These are phyloP conservation scores for Nannobrachium achirus DNA, from an alignment of 2,113 vertebrate genomes.

Conservation along the genomic window DNA sequence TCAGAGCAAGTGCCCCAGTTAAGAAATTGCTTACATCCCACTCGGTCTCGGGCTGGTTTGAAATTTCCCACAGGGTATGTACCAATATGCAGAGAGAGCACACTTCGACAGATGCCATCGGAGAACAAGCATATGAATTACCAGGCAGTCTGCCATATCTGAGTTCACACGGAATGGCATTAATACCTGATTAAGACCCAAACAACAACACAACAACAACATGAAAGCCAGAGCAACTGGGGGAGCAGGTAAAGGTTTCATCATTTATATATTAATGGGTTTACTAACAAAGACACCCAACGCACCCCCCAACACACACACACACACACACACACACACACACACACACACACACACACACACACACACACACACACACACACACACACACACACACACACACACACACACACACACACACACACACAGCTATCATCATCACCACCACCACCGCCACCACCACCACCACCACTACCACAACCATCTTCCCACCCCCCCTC, in stretches of 20 bases:
- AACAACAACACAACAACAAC: slow-evolving; percentile 88
- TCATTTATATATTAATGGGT: slow-evolving; percentile 85
- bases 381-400: too few relatives aligned
- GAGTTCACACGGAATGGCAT: slow-evolving; percentile 87
- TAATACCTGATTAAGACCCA: slow-evolving; percentile 85
- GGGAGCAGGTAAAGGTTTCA: slow-evolving; percentile 88
- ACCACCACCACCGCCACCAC: too few relatives aligned
- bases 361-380: too few relatives aligned
- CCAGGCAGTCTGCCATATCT: slow-evolving; percentile 85
- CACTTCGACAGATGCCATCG: slow-evolving; percentile 86
- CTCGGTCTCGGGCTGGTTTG: slow-evolving; percentile 80
- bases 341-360: too few relatives aligned
- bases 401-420: too few relatives aligned
- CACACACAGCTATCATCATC: too few relatives aligned
- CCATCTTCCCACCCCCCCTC: slow-evolving; percentile 55
- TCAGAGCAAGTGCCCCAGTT: slow-evolving; percentile 81
- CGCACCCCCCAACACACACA: slow-evolving; percentile 40
- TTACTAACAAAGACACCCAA: slow-evolving; percentile 83
- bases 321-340: too few relatives aligned
- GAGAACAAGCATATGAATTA: slow-evolving; percentile 87
- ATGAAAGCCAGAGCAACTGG: slow-evolving; percentile 84
- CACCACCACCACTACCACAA: too few relatives aligned
- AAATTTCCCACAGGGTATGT: slow-evolving; percentile 85
- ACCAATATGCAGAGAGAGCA: slow-evolving; percentile 83
- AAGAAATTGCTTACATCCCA: slow-evolving; percentile 83